A percentile compares a stretch with the other conserved stretches of the same genome.
These are phyloP conservation scores for Vespertilio murinus DNA, from an alignment of 2,797 vertebrate species.

Conservation along the genomic window DNA sequence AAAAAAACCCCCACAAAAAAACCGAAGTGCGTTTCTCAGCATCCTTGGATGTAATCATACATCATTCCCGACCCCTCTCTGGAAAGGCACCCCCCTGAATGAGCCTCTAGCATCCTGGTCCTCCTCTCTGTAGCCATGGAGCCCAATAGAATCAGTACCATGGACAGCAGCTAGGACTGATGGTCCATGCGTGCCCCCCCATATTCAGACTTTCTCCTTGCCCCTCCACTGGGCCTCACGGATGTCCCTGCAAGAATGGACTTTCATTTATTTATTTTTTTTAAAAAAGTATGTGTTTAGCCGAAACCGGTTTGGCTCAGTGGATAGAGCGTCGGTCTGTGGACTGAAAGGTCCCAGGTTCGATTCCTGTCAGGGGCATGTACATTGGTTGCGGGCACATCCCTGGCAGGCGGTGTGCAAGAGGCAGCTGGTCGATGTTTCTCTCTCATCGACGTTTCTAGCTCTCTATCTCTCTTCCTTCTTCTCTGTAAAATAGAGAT, in stretches of 20 bases:
- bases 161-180: neutral
- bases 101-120: neutral
- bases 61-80: neutral
- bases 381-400: no score
- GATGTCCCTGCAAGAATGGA: neutral
- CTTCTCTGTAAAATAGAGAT: no score
- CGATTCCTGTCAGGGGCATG: no score
- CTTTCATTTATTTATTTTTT: neutral
- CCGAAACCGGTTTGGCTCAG: no score
- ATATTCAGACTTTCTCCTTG: no score
- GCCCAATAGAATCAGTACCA: neutral
- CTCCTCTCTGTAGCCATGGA: neutral
- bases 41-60: neutral
- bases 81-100: neutral
- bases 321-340: no score
- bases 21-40: neutral
- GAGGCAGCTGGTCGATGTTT: no score
- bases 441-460: no score
- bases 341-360: no score
- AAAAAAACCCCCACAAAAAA: neutral
- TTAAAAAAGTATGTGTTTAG: no score
- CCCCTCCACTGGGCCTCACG: neutral
- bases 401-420: no score
- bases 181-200: rapidly evolving
- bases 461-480: no score